A percentile compares a stretch with the other conserved stretches of the same genome.
Conservation (phyloP, 37 sponge, comb jelly and placozoan genomes). For the Tethya wilhelma region DNA sequence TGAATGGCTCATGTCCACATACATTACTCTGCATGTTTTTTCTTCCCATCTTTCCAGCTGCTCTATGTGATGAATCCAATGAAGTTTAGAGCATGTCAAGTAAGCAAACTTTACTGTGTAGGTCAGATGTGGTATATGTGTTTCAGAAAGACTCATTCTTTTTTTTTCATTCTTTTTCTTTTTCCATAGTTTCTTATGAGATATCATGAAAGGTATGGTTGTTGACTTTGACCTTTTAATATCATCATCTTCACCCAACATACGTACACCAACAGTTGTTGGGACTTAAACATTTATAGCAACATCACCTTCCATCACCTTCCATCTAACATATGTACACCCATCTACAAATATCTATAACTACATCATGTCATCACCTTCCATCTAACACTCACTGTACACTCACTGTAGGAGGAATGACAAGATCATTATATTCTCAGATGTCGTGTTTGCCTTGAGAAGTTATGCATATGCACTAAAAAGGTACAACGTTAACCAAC, state of each 20-base stretch:
- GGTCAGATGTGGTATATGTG: background rate
- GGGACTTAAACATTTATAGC: too few relatives aligned
- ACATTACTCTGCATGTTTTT: too few relatives aligned
- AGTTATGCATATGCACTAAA: conserved; percentile 83
- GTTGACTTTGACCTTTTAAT: background rate
- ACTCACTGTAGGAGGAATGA: conserved; percentile 76
- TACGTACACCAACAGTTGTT: too few relatives aligned
- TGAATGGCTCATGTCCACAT: too few relatives aligned
- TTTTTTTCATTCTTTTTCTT: conserved; percentile 1
- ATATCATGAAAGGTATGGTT: conserved; percentile 86
- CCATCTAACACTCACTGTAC: background rate
- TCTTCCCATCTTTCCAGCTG: conserved; percentile 53
- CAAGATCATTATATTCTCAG: conserved; percentile 97
- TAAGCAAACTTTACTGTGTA: background rate
- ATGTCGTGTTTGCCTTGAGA: conserved; percentile 93
- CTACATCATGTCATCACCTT: background rate
- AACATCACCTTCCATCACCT: too few relatives aligned
- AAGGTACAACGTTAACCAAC: conserved; percentile 29
- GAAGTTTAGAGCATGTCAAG: conserved; percentile 95
- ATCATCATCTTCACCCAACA: too few relatives aligned
- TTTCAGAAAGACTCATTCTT: background rate
- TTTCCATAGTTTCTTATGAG: conserved; percentile 83
- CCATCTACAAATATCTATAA: background rate
- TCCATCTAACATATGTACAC: too few relatives aligned
- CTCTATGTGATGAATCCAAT: conserved; percentile 99